Evolutionary conservation across 1,140 invertebrate species (phyloP).

Genomic region (Drosophila ohnishii): DNA sequence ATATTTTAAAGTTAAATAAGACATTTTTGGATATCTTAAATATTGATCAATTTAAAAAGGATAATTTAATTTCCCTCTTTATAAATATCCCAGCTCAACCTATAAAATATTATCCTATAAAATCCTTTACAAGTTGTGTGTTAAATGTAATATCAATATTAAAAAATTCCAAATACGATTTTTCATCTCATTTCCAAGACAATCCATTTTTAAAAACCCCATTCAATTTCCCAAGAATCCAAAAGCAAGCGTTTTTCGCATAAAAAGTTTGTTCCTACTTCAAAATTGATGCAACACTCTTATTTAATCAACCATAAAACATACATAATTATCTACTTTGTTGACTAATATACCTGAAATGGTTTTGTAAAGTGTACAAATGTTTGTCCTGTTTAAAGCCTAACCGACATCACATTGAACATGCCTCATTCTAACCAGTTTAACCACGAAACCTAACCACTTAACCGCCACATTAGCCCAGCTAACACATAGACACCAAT

Average conservation of each 20-base stretch:
- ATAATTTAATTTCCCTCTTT: neutral
- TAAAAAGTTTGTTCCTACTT: conserved; percentile 14
- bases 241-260: conserved; percentile 2
- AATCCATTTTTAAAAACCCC: neutral
- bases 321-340: conserved; percentile 12
- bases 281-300: conserved; percentile 34
- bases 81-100: neutral
- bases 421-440: conserved; percentile 16
- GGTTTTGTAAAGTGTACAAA: conserved; percentile 66
- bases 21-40: neutral
- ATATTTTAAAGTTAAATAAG: no score
- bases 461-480: conserved; percentile 32
- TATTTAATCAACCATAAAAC: conserved; percentile 23
- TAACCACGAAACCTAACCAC: conserved; percentile 11
- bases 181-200: conserved; percentile 8
- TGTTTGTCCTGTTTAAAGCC: conserved; percentile 67
- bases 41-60: neutral
- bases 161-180: no score
- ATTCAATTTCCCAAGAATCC: conserved; percentile 3
- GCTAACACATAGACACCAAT: conserved; percentile 43
- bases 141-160: neutral
- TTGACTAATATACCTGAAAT: conserved; percentile 29
- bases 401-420: conserved; percentile 43
- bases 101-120: neutral
- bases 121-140: neutral